Percentiles rank a stretch among this genome's conserved stretches.
These are phyloP conservation scores for Aphaenogaster rudis DNA, from an alignment of 1,140 invertebrate genomes.

Conservation along the genomic window DNA sequence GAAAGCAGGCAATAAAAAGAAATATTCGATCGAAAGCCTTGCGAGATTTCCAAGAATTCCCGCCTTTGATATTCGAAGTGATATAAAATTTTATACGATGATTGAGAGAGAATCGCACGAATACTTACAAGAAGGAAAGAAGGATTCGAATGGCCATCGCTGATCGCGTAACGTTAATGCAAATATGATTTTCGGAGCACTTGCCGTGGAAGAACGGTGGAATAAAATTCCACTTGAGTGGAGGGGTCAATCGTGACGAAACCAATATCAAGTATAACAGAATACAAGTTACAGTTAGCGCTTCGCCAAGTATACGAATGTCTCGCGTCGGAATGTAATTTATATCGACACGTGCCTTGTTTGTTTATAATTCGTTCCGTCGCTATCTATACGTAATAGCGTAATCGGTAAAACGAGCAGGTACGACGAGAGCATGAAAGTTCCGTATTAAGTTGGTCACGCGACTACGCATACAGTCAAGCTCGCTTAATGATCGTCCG, in stretches of 20 bases:
- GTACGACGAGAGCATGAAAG: slow-evolving; percentile 65
- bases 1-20: neutral
- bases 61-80: neutral
- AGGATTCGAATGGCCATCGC: neutral
- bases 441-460: slow-evolving; percentile 74
- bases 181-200: slow-evolving; percentile 1
- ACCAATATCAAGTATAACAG: slow-evolving; percentile 43
- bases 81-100: neutral
- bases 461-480: slow-evolving; percentile 63
- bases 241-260: slow-evolving; percentile 44
- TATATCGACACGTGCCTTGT: slow-evolving; percentile 38
- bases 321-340: slow-evolving; percentile 30
- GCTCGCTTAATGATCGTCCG: slow-evolving; percentile 69
- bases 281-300: slow-evolving; percentile 43
- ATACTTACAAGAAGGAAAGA: neutral
- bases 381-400: slow-evolving; percentile 55
- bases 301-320: neutral
- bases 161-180: neutral
- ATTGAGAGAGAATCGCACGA: neutral
- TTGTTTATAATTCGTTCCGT: slow-evolving; percentile 53
- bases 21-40: slow-evolving; percentile 1
- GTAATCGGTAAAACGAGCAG: slow-evolving; percentile 56
- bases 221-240: slow-evolving; percentile 22
- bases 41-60: neutral
- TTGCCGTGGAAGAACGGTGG: neutral